Percentiles rank a stretch among this genome's conserved stretches.
Evolutionary conservation across 2,888 invertebrate genomes (phyloP).

Genomic region (Micropterix aruncella): DNA sequence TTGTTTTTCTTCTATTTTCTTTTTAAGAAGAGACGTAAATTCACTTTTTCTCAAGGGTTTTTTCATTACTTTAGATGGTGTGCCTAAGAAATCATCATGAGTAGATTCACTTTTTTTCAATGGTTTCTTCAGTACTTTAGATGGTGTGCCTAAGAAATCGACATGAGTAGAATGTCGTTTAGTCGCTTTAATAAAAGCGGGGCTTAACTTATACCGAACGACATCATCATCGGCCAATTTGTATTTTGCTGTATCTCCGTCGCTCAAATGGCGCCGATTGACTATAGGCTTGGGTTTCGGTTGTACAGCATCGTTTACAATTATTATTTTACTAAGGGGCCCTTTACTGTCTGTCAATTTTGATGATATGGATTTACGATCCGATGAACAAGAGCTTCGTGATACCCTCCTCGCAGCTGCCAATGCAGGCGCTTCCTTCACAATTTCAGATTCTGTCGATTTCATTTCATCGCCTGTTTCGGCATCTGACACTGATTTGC

Average conservation of each 20-base stretch:
- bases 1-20: too few species aligned
- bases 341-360: not conserved
- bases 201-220: not conserved
- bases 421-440: not conserved
- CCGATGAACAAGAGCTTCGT: not conserved
- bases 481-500: not conserved
- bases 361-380: not conserved
- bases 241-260: too few species aligned
- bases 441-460: not conserved
- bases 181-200: not conserved
- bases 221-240: not conserved
- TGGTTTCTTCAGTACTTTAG: not conserved
- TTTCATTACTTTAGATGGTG: not conserved
- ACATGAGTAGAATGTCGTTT: not conserved
- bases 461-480: conserved; percentile 9
- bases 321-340: not conserved
- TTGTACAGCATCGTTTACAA: not conserved
- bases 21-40: too few species aligned
- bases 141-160: not conserved
- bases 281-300: not conserved
- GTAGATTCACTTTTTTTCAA: not conserved
- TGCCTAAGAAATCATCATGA: not conserved
- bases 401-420: not conserved
- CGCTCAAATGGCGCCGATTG: not conserved
- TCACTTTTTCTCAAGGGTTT: not conserved